Base-by-base conservation (phyloP, 1,140 invertebrate genomes). In the Doryteuthis pealeii region DNA sequence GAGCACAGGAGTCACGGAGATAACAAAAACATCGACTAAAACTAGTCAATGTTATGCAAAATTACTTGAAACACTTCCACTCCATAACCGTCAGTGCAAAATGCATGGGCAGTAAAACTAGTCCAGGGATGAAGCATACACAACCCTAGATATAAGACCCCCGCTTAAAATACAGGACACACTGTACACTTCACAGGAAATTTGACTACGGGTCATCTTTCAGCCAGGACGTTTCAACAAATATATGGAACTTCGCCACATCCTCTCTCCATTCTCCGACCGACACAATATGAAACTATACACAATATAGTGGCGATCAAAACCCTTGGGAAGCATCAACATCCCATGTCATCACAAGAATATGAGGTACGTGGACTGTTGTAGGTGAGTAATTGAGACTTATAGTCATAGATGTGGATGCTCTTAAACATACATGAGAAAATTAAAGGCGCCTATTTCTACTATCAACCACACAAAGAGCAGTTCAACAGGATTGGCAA, bases 171-270 rank as follows among this genome's bases (percentile, higher is more conserved):
- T 1, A 6, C 18, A 45, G 26, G 26, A 32, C 43, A 49, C 49
- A 66, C 28, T 3, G 14, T 12, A 30, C 35, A 10, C 35, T 76
- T 14, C 65, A 67, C 26, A 32, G 69, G 22, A 73, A 73, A 26
- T 32, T 73, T 4, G 75, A 76, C 35, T 73, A 65, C 10, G 75
- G 75, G 22, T 71, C 71, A 30, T 31, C 71, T 32, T 40, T 71
- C 32, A 76, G 73, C 54, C 73, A 8, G 10, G 2, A 70, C 45
- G 18, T 74, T 22, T 35, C 18, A 28, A 28, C 75, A 76, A 43
- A 74, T 76, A 45, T 76, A 35, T 30, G 45, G 58, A n/a, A 18
- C 66, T 22, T 70, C n/a, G 28, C 45, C 75, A 10, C 14, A 14
- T 15, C 22, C 35, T 2, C 8, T 15, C 31, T 66, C 40, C 18